Conservation (phyloP, 1,140 invertebrate species). For the Samia ricini region DNA sequence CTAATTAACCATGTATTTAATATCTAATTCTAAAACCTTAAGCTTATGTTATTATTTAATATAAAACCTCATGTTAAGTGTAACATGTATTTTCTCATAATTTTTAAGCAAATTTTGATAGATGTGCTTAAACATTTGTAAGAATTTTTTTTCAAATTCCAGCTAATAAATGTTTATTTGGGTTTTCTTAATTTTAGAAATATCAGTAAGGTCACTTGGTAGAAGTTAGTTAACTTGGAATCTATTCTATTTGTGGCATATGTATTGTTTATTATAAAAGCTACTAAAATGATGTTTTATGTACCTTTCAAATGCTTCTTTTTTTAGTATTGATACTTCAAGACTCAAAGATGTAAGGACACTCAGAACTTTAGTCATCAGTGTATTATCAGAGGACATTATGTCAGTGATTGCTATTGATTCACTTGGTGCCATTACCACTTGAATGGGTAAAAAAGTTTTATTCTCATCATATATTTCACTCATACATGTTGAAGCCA, state of each 20-base stretch:
- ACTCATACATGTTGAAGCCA: slow-evolving; percentile 27
- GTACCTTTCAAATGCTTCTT: slow-evolving; percentile 82
- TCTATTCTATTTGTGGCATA: background rate
- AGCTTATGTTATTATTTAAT: too few species aligned
- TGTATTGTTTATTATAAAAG: too few species aligned
- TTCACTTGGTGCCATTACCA: slow-evolving; percentile 77
- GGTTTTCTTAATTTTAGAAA: too few species aligned
- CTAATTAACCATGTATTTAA: too few species aligned
- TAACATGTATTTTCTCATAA: too few species aligned
- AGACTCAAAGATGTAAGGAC: slow-evolving; percentile 88
- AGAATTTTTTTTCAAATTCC: too few species aligned
- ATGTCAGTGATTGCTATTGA: slow-evolving; percentile 82
- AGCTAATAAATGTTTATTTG: too few species aligned
- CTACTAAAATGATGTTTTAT: background rate
- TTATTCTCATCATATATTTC: slow-evolving; percentile 65
- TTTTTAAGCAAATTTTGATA: too few species aligned
- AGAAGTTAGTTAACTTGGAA: background rate
- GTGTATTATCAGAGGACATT: slow-evolving; percentile 89
- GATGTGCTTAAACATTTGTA: too few species aligned
- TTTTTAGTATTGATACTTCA: slow-evolving; percentile 84
- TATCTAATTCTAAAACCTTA: too few species aligned
- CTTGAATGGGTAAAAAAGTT: slow-evolving; percentile 80
- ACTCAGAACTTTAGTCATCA: slow-evolving; percentile 89
- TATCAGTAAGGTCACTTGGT: background rate
- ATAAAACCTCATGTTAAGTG: too few species aligned